Evolutionary conservation across 2,888 invertebrate genomes (phyloP).

Genomic region (Antitype chi): DNA sequence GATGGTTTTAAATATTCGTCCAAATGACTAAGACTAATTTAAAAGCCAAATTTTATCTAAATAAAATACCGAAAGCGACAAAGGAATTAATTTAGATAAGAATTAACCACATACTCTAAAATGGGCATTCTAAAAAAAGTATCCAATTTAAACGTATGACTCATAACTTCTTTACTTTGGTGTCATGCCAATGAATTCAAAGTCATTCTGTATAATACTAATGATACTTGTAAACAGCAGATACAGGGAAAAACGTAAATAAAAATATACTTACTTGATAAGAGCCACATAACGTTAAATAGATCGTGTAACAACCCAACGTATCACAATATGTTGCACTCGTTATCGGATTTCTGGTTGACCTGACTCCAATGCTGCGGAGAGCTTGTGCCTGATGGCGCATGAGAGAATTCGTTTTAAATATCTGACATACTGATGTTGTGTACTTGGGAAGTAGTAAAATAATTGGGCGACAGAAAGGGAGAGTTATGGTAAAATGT

Average conservation of each 20-base stretch:
- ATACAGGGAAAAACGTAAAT: not conserved
- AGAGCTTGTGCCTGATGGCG: slow-evolving; percentile 42
- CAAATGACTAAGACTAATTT: too few relatives aligned
- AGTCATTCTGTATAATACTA: not conserved
- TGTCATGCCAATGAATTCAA: not conserved
- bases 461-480: not conserved
- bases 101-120: too few relatives aligned
- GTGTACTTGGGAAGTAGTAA: not conserved
- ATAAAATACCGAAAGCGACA: too few relatives aligned
- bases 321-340: slow-evolving; percentile 54
- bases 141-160: too few relatives aligned
- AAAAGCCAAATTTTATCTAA: too few relatives aligned
- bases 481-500: not conserved
- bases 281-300: not conserved
- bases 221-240: not conserved
- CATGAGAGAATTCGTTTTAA: slow-evolving; percentile 57
- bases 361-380: slow-evolving; percentile 64
- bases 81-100: too few relatives aligned
- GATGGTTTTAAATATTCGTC: too few relatives aligned
- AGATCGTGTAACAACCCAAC: slow-evolving; percentile 35
- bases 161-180: too few relatives aligned
- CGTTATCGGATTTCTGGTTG: slow-evolving; percentile 68
- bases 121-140: too few relatives aligned
- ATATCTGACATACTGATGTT: slow-evolving; percentile 36
- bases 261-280: not conserved